Conservation (phyloP, 2,113 vertebrate genomes). For the Buteo buteo region DNA sequence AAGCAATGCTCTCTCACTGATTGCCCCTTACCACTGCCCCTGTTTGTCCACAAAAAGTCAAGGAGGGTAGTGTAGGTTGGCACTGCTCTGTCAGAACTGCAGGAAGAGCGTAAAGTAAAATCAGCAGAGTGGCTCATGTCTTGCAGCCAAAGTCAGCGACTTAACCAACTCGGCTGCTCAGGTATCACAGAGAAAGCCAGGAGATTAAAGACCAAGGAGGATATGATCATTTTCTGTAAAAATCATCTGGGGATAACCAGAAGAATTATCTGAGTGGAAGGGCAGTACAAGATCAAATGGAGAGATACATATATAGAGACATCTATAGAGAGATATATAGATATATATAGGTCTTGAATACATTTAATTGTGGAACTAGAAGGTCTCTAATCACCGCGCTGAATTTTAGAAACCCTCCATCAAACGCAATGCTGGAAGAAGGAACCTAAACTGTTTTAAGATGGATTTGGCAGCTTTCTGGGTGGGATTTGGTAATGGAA, state of each 20-base stretch:
- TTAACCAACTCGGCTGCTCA: background rate
- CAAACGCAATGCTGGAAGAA: background rate
- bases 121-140: background rate
- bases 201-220: background rate
- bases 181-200: background rate
- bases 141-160: background rate
- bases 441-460: background rate
- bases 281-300: background rate
- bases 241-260: background rate
- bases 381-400: background rate
- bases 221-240: background rate
- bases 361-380: background rate
- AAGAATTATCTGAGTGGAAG: background rate
- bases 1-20: background rate
- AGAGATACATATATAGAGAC: background rate
- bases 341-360: background rate
- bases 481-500: background rate
- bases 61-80: background rate
- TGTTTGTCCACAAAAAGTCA: background rate
- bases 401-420: constrained; percentile 26
- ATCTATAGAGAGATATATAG: too few species aligned
- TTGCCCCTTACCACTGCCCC: background rate
- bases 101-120: background rate
- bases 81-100: background rate
- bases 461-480: background rate